Evolutionary conservation across 2,888 invertebrate species (phyloP).

Genomic region (Argyresthia albistria): DNA sequence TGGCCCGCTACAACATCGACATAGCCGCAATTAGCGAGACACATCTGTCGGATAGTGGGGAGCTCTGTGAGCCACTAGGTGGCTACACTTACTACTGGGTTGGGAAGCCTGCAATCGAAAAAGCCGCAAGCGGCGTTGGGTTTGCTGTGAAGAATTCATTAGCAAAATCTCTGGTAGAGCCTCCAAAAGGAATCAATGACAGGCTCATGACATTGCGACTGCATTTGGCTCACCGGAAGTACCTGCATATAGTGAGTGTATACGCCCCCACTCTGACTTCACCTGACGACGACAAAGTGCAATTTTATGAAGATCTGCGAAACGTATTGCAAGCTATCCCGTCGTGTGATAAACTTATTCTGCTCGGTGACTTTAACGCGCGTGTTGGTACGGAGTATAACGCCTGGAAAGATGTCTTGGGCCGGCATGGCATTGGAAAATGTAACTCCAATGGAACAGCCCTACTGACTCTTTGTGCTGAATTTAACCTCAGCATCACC

Average conservation of each 20-base stretch:
- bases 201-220: neutral
- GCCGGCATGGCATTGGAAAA: constrained; percentile 13
- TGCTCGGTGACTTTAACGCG: constrained; percentile 5
- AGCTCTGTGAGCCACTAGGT: neutral
- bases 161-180: neutral
- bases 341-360: neutral
- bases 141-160: neutral
- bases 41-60: constrained; percentile 8
- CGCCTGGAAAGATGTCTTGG: constrained; percentile 10
- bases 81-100: constrained; percentile 1
- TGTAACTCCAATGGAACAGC: constrained; percentile 12
- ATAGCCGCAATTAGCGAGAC: constrained; percentile 3
- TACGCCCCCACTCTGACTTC: neutral
- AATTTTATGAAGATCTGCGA: neutral
- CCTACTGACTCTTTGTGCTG: constrained; percentile 10
- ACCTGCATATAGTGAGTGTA: neutral
- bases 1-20: constrained; percentile 7
- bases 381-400: constrained; percentile 7
- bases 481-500: constrained; percentile 10
- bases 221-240: neutral
- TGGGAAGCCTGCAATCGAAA: neutral
- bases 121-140: neutral
- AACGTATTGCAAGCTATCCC: neutral
- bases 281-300: neutral
- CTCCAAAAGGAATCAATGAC: neutral